Evolutionary conservation across 2,888 invertebrate genomes (phyloP).

Genomic region (Luffia ferchaultella): DNA sequence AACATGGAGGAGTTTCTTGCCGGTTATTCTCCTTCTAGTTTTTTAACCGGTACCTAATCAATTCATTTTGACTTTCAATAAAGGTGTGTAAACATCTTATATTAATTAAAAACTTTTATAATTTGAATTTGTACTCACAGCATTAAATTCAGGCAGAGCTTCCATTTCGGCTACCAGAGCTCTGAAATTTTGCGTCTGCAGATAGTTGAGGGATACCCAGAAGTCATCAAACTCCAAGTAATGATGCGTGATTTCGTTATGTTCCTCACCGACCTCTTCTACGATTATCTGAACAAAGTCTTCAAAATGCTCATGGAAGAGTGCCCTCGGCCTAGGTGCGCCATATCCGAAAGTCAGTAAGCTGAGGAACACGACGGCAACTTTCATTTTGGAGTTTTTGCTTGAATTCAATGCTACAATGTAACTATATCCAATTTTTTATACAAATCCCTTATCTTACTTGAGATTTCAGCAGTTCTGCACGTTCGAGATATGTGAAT

Average conservation of each 20-base stretch:
- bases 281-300: conserved; percentile 34
- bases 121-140: conserved; percentile 31
- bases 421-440: neutral
- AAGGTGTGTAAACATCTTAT: too few species aligned
- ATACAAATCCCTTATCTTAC: neutral
- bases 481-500: neutral
- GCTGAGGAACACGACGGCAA: neutral
- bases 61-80: too few species aligned
- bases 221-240: conserved; percentile 40
- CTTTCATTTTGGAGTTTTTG: conserved; percentile 2
- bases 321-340: conserved; percentile 17
- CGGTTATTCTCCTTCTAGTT: too few species aligned
- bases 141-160: conserved; percentile 37
- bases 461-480: neutral
- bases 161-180: conserved; percentile 39
- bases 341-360: conserved; percentile 1
- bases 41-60: too few species aligned
- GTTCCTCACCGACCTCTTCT: conserved; percentile 23
- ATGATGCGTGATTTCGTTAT: conserved; percentile 22
- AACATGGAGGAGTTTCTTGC: too few species aligned
- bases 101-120: too few species aligned
- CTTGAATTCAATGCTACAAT: neutral
- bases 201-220: conserved; percentile 23
- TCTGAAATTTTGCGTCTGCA: conserved; percentile 31
- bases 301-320: conserved; percentile 40